Conservation (phyloP, 1,140 invertebrate genomes). For the Bilobella aurantiaca region DNA sequence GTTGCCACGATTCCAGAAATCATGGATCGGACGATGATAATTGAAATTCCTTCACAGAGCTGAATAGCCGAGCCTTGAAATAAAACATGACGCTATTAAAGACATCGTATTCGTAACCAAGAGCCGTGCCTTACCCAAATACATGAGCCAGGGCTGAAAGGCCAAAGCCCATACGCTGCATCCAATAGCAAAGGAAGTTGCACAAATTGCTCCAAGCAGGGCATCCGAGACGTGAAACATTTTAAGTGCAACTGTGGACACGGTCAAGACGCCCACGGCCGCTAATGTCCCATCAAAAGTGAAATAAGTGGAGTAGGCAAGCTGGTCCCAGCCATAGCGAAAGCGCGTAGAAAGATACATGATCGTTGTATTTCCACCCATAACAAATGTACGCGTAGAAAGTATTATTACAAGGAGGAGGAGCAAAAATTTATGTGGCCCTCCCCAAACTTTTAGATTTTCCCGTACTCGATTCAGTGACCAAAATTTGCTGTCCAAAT, state of each 20-base stretch:
- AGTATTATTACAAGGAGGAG: neutral
- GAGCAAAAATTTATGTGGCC: neutral
- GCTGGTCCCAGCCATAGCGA: neutral
- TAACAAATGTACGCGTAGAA: neutral
- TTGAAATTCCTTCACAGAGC: neutral
- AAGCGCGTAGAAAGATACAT: neutral
- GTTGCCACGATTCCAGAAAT: neutral
- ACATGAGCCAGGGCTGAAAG: neutral
- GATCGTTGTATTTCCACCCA: neutral
- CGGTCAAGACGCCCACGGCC: neutral
- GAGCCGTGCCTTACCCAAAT: neutral
- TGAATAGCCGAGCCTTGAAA: neutral
- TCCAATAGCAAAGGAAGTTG: neutral
- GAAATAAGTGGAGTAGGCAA: neutral
- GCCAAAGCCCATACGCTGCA: neutral
- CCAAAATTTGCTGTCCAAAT: neutral
- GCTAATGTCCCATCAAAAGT: neutral
- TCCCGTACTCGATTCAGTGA: neutral
- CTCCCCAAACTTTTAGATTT: neutral
- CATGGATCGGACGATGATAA: neutral
- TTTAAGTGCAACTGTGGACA: neutral
- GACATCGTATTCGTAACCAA: neutral
- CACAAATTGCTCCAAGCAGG: neutral
- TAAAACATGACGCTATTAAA: neutral
- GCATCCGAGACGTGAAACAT: neutral